phyloP scores from a whole-genome alignment of 2,797 vertebrate species.

The Alectoris magna region DNA sequence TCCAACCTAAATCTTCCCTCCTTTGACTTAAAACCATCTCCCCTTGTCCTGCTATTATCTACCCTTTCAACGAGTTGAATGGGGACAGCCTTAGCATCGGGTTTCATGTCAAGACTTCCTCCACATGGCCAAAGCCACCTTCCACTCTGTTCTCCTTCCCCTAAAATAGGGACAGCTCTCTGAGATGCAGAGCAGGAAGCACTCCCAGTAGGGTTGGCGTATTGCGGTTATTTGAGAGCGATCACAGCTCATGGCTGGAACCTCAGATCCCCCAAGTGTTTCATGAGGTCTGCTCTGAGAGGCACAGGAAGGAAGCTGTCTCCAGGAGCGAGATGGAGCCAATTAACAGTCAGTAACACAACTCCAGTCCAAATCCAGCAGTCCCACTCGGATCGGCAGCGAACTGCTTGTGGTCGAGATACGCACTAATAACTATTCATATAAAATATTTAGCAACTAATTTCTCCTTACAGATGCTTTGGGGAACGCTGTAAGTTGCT shows the following conservation, averaged over 20 bases:
- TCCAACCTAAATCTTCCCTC: too few relatives aligned
- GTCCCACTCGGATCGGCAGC: background rate
- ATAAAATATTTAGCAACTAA: conserved; percentile 60
- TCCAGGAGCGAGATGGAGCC: background rate
- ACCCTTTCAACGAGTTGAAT: too few relatives aligned
- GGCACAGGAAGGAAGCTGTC: background rate
- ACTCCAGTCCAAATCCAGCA: background rate
- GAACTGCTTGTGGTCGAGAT: conserved; percentile 27
- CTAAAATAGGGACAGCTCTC: background rate
- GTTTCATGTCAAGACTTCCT: background rate
- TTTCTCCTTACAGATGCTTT: conserved; percentile 43
- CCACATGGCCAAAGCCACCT: background rate
- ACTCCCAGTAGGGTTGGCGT: rapidly evolving
- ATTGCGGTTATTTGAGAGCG: background rate
- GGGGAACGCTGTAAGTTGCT: background rate
- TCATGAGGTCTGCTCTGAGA: background rate
- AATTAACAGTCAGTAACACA: background rate
- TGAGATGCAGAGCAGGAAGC: background rate
- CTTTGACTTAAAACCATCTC: too few relatives aligned
- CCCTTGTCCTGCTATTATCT: too few relatives aligned
- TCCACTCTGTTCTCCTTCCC: background rate
- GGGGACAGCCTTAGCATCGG: background rate
- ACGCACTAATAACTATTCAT: conserved; percentile 30
- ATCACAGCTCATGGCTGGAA: background rate
- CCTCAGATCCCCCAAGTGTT: background rate